Evolutionary conservation across 2,888 invertebrate genomes (phyloP), one percentile per base, ranked within the genome.

Genomic region (Cosmorhoe ocellata): DNA sequence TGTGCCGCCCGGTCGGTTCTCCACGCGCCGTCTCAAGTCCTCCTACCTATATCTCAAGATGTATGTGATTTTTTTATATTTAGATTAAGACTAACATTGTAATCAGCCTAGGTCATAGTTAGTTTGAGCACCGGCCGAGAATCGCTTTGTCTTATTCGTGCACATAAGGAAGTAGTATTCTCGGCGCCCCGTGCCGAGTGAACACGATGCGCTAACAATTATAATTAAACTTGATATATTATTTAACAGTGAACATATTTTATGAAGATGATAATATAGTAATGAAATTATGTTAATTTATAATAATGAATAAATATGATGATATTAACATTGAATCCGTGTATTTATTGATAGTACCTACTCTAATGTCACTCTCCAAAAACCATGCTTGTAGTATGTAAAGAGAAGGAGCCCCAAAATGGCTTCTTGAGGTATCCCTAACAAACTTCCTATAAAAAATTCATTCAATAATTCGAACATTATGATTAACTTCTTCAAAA

Each of bases 11-110:
- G 71, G 79, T 77, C 81, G 84, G 75, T 71, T 76, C 84, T 84
- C 85, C 82, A 71, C 67, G 81, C 84, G 85, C 80, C 71, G 83
- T 83, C 87, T 84, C 84, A 76, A 76, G 76, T 77, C 79, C 81
- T 84, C 83, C 83, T 84, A 84, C 84, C 82, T 79, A 64, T 84
- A 85, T 87, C 81, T 86, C 86, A 82, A 87, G 79, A 81, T 86
- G 77, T 81, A 82, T 83, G 88, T 88, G 88, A 87, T 88, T 86
- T 82, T 71, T 76, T 79, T 76, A 79, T 79, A 76, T 74, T 67
- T 87, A 85, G 82, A 60, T 59, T 88, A 87, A 86, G 73, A 84
- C 84, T 86, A 87, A 86, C 84, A 68, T 37, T 50, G 59, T 64
- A 62, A 64, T 51, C 54, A 66, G 56, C 60, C 47, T 73, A 76